Evolutionary conservation across 2,113 vertebrate genomes (phyloP), one percentile per base, ranked within the genome.

Genomic region (Lutjanus erythropterus): DNA sequence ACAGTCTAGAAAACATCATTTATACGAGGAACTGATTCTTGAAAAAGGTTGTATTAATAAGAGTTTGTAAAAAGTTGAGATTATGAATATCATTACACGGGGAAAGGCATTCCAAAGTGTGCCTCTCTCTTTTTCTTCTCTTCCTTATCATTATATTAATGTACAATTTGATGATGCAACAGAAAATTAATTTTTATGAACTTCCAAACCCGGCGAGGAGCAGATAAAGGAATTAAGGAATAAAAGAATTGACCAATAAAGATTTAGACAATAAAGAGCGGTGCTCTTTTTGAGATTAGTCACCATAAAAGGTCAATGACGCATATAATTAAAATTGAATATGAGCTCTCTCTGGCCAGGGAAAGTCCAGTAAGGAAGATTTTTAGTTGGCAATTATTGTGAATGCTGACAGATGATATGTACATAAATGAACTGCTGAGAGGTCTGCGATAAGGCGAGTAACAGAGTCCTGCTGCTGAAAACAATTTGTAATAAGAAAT

Each of bases 321-420:
- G 75, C 72, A 62, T 78, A 58, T 62, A 58, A 85, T 87, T 83
- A 80, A 82, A 87, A 83, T 12, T 72, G 49, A 83, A 50, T 31
- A 72, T 41, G n/a, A 73, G 59, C 25, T 73, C n/a, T 29, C 14
- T 70, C 11, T 46, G 33, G 35, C 46, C 46, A 9, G 47, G 61
- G 8, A 79, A 27, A 59, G 52, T 77, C 55, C 56, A 81, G 18
- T 6, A 29, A 53, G 44, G 14, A 71, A 29, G 14, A 67, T 46
- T 81, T n/a, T 69, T 70, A 52, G 53, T 60, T 67, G 44, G 67
- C 27, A 79, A 39, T 78, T 56, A 76, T 42, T 59, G 42, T 64
- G n/a, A 85, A 70, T 66, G 59, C 69, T 70, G 53, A 88, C 31
- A 33, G 69, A 71, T 50, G 29, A 61, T 66, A 11, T 78, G 44